Percentiles rank a stretch among this genome's conserved stretches.
These are phyloP conservation scores for Sylvilagus bachmani DNA, from an alignment of 2,113 vertebrate genomes.

Conservation along the genomic window DNA sequence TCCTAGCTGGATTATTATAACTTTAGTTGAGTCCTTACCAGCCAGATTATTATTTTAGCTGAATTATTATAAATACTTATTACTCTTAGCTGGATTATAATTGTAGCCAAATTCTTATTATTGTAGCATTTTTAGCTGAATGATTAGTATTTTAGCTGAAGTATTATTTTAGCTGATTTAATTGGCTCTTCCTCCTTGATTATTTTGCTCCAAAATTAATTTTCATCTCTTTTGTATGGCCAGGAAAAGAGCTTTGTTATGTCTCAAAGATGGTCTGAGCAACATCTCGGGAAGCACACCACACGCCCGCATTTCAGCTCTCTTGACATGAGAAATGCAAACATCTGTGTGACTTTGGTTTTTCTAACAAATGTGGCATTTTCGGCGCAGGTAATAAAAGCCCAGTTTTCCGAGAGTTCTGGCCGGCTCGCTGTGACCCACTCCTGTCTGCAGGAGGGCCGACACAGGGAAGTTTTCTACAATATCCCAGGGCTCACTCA, in stretches of 20 bases:
- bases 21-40: background rate
- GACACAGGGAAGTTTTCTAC: fast-evolving
- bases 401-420: background rate
- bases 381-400: background rate
- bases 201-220: background rate
- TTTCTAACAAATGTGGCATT: background rate
- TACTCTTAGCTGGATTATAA: too few relatives aligned
- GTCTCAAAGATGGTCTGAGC: background rate
- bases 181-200: background rate
- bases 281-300: background rate
- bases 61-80: background rate
- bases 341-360: background rate
- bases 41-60: background rate
- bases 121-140: background rate
- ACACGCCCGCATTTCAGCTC: background rate
- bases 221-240: background rate
- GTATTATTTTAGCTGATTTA: conserved; percentile 7
- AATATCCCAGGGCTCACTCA: background rate
- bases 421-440: background rate
- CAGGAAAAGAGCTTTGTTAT: background rate
- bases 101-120: background rate
- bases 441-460: background rate
- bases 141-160: background rate
- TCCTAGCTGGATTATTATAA: background rate
- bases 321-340: background rate